phyloP scores from a whole-genome alignment of 2,797 vertebrate genomes.

The Danio jaintianensis region DNA sequence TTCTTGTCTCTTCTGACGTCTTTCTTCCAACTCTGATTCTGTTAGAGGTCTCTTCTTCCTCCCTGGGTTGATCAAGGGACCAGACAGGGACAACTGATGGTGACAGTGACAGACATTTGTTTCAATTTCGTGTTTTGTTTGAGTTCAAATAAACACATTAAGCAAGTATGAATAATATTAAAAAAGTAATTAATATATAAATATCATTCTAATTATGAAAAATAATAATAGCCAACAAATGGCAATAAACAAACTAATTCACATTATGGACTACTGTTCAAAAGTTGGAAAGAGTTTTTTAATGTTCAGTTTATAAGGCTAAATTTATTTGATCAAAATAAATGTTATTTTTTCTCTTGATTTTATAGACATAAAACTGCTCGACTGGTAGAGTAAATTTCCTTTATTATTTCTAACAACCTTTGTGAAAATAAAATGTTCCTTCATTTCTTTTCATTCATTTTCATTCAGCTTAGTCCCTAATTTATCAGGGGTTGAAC shows the following conservation, averaged over 20 bases:
- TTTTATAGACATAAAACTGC: too few relatives aligned
- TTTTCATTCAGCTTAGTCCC: too few relatives aligned
- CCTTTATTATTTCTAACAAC: too few relatives aligned
- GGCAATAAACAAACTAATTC: neutral
- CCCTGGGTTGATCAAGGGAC: constrained; percentile 62
- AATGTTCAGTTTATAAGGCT: neutral
- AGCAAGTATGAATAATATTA: neutral
- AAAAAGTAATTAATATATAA: neutral
- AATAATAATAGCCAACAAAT: neutral
- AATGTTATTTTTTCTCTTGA: too few relatives aligned
- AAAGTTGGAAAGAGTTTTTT: neutral
- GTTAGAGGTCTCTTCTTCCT: constrained; percentile 82
- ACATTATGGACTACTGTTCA: neutral
- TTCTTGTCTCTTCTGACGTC: constrained; percentile 78
- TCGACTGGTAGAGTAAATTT: too few relatives aligned
- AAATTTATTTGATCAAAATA: neutral
- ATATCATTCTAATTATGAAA: too few relatives aligned
- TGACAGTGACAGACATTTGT: neutral
- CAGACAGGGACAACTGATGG: constrained; percentile 72
- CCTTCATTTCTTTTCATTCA: too few relatives aligned
- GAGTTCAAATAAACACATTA: neutral
- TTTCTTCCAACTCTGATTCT: constrained; percentile 81
- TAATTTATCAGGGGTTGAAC: too few relatives aligned
- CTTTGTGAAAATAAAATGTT: too few relatives aligned
- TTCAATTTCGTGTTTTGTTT: neutral